Evolutionary conservation across 2,113 vertebrate genomes (phyloP), one percentile per base, ranked within the genome.

Genomic region (Oncorhynchus keta): DNA sequence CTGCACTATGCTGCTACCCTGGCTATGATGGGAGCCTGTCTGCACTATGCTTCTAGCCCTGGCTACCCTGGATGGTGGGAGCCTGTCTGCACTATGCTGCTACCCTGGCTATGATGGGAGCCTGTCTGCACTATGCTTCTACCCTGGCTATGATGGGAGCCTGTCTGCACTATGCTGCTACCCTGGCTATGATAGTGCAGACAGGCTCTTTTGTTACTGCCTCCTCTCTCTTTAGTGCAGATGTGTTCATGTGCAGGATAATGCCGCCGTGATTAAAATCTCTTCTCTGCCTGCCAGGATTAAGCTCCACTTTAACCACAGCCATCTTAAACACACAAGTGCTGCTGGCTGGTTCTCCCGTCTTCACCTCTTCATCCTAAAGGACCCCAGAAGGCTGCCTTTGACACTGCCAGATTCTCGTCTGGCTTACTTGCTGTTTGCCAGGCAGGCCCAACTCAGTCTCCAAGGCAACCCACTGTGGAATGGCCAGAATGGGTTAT

Each of bases 251-350:
- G n/a, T 68, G 16, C 14, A 4, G 3, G 59, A 16, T 20, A 48
- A 51, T 48, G 39, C 28, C 7, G 20, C 65, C 32, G 39, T 73
- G 20, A 72, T 80, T 77, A 35, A 80, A 75, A 57, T 39, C 39
- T 26, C 18, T 72, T 67, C 59, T 22, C 35, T 48, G 51, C 35
- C 48, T 45, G 48, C 30, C 16, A 59, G 24, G 49, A 9, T 74
- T 35, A 28, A n/a, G 59, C 61, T 24, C 20, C 59, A 28, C 11
- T 61, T 12, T 61, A 75, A 55, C 14, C 28, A 2, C 57, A 32
- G 24, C 28, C 67, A 64, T 69, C 39, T 75, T 74, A n/a, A 28
- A 39, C 26, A 48, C 76, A 39, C 73, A 79, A 75, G 59, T 79
- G 72, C 75, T 30, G 16, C 55, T 62, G 62, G 26, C 68, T 24